Evolutionary conservation across 2,888 invertebrate species (phyloP).

Genomic region (Andrena marginata): DNA sequence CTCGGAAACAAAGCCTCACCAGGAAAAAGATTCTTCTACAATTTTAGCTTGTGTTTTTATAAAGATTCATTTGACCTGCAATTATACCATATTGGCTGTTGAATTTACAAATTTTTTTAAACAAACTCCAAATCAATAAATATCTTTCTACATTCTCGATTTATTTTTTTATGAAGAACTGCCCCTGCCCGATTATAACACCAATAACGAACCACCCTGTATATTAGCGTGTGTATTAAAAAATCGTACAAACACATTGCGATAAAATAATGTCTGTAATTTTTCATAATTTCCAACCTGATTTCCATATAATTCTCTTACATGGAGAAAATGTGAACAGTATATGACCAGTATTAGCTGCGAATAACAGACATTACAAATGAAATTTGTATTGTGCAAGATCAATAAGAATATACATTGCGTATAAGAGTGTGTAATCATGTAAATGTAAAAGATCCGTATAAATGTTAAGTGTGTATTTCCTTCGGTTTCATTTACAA

Average conservation of each 20-base stretch:
- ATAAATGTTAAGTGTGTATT: slow-evolving; percentile 63
- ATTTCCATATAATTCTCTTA: slow-evolving; percentile 82
- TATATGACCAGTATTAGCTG: slow-evolving; percentile 82
- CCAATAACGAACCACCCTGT: no score
- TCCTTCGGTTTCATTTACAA: slow-evolving; percentile 65
- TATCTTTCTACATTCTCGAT: no score
- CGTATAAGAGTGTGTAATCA: slow-evolving; percentile 28
- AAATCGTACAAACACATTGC: slow-evolving; percentile 69
- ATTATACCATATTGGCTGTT: no score
- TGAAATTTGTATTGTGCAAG: slow-evolving; percentile 45
- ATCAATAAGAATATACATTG: slow-evolving; percentile 21
- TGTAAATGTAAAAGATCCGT: slow-evolving; percentile 11
- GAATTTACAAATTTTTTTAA: no score
- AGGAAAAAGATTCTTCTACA: no score
- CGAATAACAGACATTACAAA: slow-evolving; percentile 77
- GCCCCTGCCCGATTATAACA: no score
- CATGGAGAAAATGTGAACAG: slow-evolving; percentile 80
- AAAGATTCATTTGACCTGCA: no score
- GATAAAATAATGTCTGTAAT: slow-evolving; percentile 72
- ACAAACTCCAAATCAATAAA: no score
- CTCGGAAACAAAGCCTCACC: no score
- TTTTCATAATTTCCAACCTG: slow-evolving; percentile 81
- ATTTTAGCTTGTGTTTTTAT: no score
- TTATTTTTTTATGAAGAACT: no score
- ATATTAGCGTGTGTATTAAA: slow-evolving; percentile 67